Evolutionary conservation across 2,888 invertebrate genomes (phyloP), one percentile per base, ranked within the genome.

Genomic region (Hoplodrina blanda): DNA sequence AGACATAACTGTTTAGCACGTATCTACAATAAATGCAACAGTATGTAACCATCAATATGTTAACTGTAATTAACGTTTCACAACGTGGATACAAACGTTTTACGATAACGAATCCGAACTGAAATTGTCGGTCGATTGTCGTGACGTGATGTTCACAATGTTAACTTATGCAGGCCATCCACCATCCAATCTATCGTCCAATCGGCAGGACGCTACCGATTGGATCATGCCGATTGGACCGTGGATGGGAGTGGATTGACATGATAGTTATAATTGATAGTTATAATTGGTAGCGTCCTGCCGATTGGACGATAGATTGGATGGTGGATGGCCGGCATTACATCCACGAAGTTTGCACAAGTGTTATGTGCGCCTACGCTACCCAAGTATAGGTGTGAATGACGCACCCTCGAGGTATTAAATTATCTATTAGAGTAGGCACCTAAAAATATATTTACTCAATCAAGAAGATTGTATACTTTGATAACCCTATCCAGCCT

Each of bases 281-380:
- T n/a, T n/a, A n/a, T n/a, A n/a, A n/a, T n/a, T n/a, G n/a, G n/a
- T n/a, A n/a, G n/a, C n/a, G n/a, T n/a, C n/a, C n/a, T n/a, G n/a
- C n/a, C n/a, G n/a, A n/a, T n/a, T n/a, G n/a, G n/a, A n/a, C n/a
- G n/a, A n/a, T n/a, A n/a, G n/a, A n/a, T n/a, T n/a, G n/a, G n/a
- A n/a, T n/a, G n/a, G n/a, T n/a, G n/a, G n/a, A n/a, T n/a, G n/a
- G n/a, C n/a, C n/a, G n/a, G n/a, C n/a, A n/a, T n/a, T n/a, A n/a
- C 46, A 46, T 46, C 0, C 13, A 55, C 25, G 33, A 44, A 55
- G 81, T 80, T 69, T 76, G 77, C n/a, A 78, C 62, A 80, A 69
- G 50, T 76, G 61, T 57, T 17, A 17, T 46, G 20, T 37, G 11
- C 19, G 17, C 37, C 11, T 33, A 55, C 25, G 19, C 61, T 44